Conservation (phyloP, 2,888 invertebrate genomes). For the Mechanitis mazaeus region DNA sequence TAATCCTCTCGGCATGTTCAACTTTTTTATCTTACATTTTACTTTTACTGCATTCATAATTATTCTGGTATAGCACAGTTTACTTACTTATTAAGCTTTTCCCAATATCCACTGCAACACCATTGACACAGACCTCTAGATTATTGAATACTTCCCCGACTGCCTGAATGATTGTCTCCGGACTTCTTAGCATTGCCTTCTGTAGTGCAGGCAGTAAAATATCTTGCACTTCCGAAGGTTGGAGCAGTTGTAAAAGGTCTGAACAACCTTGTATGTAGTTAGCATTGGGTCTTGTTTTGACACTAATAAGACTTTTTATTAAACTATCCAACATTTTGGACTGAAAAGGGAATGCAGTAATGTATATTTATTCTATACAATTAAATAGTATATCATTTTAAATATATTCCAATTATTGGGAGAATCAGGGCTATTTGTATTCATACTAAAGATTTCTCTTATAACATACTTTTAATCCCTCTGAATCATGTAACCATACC, state of each 20-base stretch:
- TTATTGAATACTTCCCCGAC: conserved; percentile 86
- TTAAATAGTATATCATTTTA: too few species aligned
- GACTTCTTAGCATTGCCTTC: conserved; percentile 94
- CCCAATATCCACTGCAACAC: conserved; percentile 85
- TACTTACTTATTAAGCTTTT: conserved; percentile 85
- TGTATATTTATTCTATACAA: too few species aligned
- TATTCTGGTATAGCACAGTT: neutral
- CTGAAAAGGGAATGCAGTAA: conserved; percentile 48
- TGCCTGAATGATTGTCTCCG: conserved; percentile 91
- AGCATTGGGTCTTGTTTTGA: conserved; percentile 84
- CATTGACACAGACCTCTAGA: conserved; percentile 85
- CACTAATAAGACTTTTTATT: conserved; percentile 85
- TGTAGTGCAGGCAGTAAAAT: conserved; percentile 89
- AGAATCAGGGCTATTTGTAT: too few species aligned
- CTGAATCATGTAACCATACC: too few species aligned
- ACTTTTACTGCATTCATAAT: too few species aligned
- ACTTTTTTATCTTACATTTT: too few species aligned
- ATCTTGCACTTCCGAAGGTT: conserved; percentile 82
- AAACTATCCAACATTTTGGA: conserved; percentile 81
- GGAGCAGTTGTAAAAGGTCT: conserved; percentile 79
- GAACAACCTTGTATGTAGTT: conserved; percentile 81
- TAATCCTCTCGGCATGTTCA: too few species aligned
- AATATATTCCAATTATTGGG: too few species aligned
- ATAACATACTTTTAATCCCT: too few species aligned
- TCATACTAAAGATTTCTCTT: too few species aligned